Percentiles rank a stretch among this genome's conserved stretches.
Conservation (phyloP, 2,888 invertebrate genomes). For the Molanna angustata region DNA sequence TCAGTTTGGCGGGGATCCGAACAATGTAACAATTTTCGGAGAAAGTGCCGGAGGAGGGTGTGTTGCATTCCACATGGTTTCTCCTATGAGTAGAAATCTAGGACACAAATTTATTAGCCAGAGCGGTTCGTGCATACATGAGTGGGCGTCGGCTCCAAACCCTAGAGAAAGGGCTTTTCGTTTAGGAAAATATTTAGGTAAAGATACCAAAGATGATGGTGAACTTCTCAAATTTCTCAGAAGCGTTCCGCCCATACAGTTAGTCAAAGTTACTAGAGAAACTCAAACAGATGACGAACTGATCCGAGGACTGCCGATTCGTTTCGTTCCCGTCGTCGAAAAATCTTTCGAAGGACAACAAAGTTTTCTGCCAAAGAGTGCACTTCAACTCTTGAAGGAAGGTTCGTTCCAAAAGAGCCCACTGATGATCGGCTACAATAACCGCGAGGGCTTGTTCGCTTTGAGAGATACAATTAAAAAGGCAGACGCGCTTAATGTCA, state of each 20-base stretch:
- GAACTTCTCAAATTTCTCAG: conserved; percentile 18
- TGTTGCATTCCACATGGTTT: conserved; percentile 43
- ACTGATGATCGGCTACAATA: conserved; percentile 25
- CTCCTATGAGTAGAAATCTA: conserved; percentile 47
- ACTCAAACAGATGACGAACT: conserved; percentile 19
- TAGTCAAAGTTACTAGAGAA: conserved; percentile 10
- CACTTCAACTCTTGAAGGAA: conserved; percentile 13
- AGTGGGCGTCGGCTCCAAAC: conserved; percentile 37
- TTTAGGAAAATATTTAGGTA: conserved; percentile 27
- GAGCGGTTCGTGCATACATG: conserved; percentile 40
- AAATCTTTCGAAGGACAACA: conserved; percentile 25
- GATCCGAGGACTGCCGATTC: conserved; percentile 22
- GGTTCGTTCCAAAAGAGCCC: conserved; percentile 20
- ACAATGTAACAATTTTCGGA: conserved; percentile 49
- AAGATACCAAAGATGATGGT: conserved; percentile 18
- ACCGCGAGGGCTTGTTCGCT: conserved; percentile 19
- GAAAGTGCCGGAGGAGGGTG: conserved; percentile 46
- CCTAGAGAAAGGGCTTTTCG: conserved; percentile 22
- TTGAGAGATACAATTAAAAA: conserved; percentile 19
- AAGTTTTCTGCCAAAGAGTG: conserved; percentile 19
- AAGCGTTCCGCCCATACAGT: conserved; percentile 17
- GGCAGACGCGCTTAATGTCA: conserved; percentile 36
- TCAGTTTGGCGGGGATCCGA: conserved; percentile 45
- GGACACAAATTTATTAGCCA: conserved; percentile 43
- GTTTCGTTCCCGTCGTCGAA: conserved; percentile 26